Conservation (phyloP, 2,888 invertebrate genomes). For the Drosophila peninsularis region DNA sequence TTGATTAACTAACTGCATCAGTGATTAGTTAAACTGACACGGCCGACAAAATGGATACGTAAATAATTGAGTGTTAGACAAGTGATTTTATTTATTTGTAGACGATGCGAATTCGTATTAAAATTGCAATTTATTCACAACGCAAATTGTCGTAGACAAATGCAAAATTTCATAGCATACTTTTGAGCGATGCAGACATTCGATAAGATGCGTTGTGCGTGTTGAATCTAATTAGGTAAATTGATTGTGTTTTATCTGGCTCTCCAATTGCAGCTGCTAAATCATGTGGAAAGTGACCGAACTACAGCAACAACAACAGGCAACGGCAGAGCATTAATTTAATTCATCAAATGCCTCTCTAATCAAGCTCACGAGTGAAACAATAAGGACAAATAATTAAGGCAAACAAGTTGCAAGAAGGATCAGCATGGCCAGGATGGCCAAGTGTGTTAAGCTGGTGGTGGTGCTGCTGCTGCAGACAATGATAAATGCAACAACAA, state of each 20-base stretch:
- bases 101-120: background rate
- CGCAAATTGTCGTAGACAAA: background rate
- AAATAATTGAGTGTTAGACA: constrained; percentile 6
- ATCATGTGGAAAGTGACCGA: constrained; percentile 40
- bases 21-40: constrained; percentile 8
- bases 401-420: constrained; percentile 22
- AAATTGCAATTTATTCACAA: background rate
- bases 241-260: constrained; percentile 46
- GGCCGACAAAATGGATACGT: background rate
- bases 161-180: background rate
- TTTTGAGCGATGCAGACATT: constrained; percentile 12
- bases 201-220: constrained; percentile 10
- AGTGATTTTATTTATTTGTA: background rate
- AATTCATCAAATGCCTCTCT: constrained; percentile 65
- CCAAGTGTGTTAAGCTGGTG: constrained; percentile 29
- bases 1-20: constrained; percentile 5
- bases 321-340: constrained; percentile 38
- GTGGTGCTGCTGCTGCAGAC: constrained; percentile 27
- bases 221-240: constrained; percentile 47
- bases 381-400: constrained; percentile 61
- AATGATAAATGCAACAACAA: constrained; percentile 58
- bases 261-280: constrained; percentile 37
- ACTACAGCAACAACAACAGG: constrained; percentile 9
- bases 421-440: constrained; percentile 50
- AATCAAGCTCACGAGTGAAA: constrained; percentile 52